Conservation (phyloP, 2,888 invertebrate species). For the Noctuana brunneofusca region DNA sequence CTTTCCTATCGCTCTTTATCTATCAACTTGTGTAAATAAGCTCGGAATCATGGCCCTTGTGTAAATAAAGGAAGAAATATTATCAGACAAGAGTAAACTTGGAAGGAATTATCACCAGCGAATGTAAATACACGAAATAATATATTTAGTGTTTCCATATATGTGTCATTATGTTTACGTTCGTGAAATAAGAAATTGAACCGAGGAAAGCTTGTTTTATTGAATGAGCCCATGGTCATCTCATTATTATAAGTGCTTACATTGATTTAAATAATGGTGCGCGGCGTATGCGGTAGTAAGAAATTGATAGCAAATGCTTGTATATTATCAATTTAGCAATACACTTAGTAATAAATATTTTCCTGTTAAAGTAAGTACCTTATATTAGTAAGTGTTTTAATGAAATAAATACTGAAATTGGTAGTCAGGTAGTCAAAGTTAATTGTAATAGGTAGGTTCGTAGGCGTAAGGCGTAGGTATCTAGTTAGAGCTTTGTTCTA, state of each 20-base stretch:
- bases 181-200: constrained; percentile 26
- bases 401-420: too few species aligned
- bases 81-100: constrained; percentile 67
- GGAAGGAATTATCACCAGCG: constrained; percentile 58
- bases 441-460: too few species aligned
- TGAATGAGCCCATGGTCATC: constrained; percentile 11
- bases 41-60: constrained; percentile 64
- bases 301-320: too few species aligned
- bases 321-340: too few species aligned
- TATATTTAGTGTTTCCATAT: constrained; percentile 38
- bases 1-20: constrained; percentile 71
- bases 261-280: too few species aligned
- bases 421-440: too few species aligned
- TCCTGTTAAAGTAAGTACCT: too few species aligned
- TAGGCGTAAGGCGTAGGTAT: too few species aligned
- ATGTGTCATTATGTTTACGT: constrained; percentile 37
- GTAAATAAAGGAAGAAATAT: constrained; percentile 74
- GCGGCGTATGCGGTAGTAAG: too few species aligned
- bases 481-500: too few species aligned
- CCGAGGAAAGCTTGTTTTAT: constrained; percentile 26
- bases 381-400: too few species aligned
- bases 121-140: constrained; percentile 61
- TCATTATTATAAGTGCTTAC: neutral
- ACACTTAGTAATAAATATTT: too few species aligned
- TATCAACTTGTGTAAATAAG: constrained; percentile 73